Base-by-base conservation (phyloP, 2,888 invertebrate genomes). In the Graphium colonna region DNA sequence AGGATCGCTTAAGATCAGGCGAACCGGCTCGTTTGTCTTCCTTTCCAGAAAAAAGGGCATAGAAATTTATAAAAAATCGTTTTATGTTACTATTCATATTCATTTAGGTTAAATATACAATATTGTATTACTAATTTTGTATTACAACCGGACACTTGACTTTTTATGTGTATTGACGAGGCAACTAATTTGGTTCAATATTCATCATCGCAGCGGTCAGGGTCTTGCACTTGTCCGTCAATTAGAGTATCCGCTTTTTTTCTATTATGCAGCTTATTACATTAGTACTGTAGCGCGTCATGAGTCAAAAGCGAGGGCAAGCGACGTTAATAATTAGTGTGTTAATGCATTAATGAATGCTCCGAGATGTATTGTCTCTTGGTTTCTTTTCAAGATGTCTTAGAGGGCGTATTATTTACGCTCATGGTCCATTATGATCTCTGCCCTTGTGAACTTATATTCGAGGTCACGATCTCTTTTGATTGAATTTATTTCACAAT, bases 201-300 rank as follows among this genome's bases (percentile, higher is more conserved):
- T 65, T 65, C 64, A 67, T 69, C 64, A 63, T 58, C 50, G 58
- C 56, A 61, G 69, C 72, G 79, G 84, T 80, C 84, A 79, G 73
- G 82, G 76, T 69, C 85, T 77, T 73, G 79, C 74, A 75, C 76
- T 70, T 72, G 77, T 65, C 75, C 77, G 79, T 82, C 74, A 88
- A 87, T 89, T 85, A 86, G 73, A 75, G 77, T 83, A 81, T 88
- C 87, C 88, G 88, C 77, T 79, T 83, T 85, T 74, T 85, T 83
- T 83, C 76, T 79, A 76, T 74, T 75, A 68, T 65, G 68, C 71
- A 74, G 76, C 73, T 85, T 79, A 83, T 83, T 83, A 78, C 77
- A 82, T 83, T 82, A 81, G 72, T 74, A 69, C 71, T 78, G 73
- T 73, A 75, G 68, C 69, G 68, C 67, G 42, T 26, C 73, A 75